Evolutionary conservation across 2,113 vertebrate genomes (phyloP).

Genomic region (Chelonoidis abingdonii): DNA sequence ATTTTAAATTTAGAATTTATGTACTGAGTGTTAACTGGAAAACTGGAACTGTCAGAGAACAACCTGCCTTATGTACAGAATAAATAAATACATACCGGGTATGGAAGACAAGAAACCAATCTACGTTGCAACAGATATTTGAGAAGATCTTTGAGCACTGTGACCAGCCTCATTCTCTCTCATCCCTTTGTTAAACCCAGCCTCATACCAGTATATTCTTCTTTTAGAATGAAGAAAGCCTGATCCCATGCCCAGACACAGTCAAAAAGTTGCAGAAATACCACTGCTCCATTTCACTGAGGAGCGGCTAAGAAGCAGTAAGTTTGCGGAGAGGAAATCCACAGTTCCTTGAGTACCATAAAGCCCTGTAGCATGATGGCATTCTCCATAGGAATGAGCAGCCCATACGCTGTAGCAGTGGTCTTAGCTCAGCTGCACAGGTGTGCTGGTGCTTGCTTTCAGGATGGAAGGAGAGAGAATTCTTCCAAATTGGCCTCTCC

Average conservation of each 20-base stretch:
- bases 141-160: conserved; percentile 37
- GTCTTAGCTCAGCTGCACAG: background rate
- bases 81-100: conserved; percentile 27
- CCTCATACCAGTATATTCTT: conserved; percentile 4
- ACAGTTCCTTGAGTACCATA: background rate
- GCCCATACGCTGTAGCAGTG: background rate
- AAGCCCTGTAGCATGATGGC: background rate
- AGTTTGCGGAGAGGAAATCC: background rate
- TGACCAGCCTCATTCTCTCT: conserved; percentile 46
- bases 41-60: conserved; percentile 16
- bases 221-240: background rate
- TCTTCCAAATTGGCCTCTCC: background rate
- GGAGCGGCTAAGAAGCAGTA: background rate
- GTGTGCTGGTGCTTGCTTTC: background rate
- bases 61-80: conserved; percentile 26
- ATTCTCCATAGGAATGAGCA: background rate
- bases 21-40: background rate
- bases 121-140: conserved; percentile 39
- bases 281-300: background rate
- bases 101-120: conserved; percentile 47
- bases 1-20: conserved; percentile 25
- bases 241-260: conserved; percentile 1
- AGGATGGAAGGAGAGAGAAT: background rate
- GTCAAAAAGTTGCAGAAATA: conserved; percentile 17
- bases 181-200: conserved; percentile 59